Evolutionary conservation across 2,888 invertebrate species (phyloP), one percentile per base, ranked within the genome.

Genomic region (Cantharis flavilabris): DNA sequence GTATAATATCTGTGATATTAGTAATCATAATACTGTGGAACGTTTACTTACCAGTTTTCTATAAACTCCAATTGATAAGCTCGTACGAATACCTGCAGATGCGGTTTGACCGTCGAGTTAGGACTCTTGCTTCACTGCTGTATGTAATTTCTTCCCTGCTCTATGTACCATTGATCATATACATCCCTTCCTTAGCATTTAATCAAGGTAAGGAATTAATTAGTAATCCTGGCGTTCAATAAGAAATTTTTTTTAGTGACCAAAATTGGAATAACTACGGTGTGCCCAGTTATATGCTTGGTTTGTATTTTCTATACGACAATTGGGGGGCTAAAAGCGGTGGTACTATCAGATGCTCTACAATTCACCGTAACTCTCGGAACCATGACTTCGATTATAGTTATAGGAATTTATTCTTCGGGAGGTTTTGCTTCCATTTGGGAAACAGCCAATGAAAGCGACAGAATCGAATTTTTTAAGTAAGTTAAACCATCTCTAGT

Each of bases 281-380:
- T 95, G 62, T 92, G 94, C 1, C 91, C 93, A 1, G 89, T 94
- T 0, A 90, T 94, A 13, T 94, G 94, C 83, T 88, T 92, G 2
- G 90, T 93, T 1, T 95, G 95, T 84, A 94, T 94, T 26, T 93
- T 95, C 69, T 94, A 96, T 83, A 94, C 94, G 3, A 93, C 94
- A 0, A 86, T 95, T 62, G 95, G 93, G 62, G 93, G 93, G 3
- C 85, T 94, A 33, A 89, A 92, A 84, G 94, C 93, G 3, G 92
- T 94, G 3, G 92, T 94, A 1, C 92, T 93, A 88, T 91, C 93
- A 3, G 91, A 91, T 77, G 89, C 90, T 7, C 84, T 91, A 70
- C 92, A 93, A 75, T 91, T 92, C 67, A 87, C 91, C 10, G 90
- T 93, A 0, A 91, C 90, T 74, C 82, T 90, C 5, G 89, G 90